Percentiles rank a stretch among this genome's conserved stretches.
Evolutionary conservation across 2,888 invertebrate genomes (phyloP).

Genomic region (Brachylomia viminalis): DNA sequence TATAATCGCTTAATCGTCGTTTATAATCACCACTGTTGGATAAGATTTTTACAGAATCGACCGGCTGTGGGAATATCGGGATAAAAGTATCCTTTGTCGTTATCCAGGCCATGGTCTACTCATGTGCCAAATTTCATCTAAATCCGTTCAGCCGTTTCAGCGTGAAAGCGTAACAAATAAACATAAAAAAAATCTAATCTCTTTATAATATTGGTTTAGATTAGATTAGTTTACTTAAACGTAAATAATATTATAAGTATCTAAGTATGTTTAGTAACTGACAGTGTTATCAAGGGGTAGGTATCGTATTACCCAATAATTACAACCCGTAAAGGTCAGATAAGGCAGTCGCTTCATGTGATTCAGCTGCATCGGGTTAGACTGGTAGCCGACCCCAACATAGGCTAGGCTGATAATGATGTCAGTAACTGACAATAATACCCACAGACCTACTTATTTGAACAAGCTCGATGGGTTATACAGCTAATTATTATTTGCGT

Average conservation of each 20-base stretch:
- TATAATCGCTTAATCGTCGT: background rate
- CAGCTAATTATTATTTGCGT: slow-evolving; percentile 6
- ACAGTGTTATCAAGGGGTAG: background rate
- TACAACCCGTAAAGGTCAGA: background rate
- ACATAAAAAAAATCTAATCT: too few relatives aligned
- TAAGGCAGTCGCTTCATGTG: background rate
- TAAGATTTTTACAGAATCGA: too few relatives aligned
- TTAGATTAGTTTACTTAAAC: background rate
- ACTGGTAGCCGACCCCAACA: background rate
- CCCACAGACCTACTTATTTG: background rate
- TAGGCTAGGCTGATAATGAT: too few relatives aligned
- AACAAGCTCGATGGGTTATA: rapidly evolving
- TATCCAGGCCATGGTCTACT: too few relatives aligned
- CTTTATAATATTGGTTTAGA: too few relatives aligned
- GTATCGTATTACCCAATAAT: background rate
- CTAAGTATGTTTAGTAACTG: background rate
- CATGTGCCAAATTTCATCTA: too few relatives aligned
- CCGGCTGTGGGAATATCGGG: too few relatives aligned
- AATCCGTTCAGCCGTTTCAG: too few relatives aligned
- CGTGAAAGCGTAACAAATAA: too few relatives aligned
- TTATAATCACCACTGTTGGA: background rate
- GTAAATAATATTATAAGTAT: background rate
- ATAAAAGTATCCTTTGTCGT: too few relatives aligned
- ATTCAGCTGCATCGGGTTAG: background rate
- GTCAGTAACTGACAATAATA: background rate